Conservation (phyloP, 2,797 vertebrate species). For the Denticeps clupeoides region DNA sequence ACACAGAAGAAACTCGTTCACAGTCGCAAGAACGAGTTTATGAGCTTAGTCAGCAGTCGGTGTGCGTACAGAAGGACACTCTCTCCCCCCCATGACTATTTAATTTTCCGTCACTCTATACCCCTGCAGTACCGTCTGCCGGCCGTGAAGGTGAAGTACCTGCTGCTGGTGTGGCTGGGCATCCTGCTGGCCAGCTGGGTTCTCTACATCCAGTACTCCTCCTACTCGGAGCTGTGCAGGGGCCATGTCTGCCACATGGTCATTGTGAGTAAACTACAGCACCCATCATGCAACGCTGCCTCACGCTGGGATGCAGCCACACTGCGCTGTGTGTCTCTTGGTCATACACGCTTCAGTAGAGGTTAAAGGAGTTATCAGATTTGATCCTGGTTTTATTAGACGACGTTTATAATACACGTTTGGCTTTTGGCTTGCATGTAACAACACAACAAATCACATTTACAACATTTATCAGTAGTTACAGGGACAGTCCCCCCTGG, state of each 20-base stretch:
- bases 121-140: slow-evolving; percentile 72
- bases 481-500: too few species aligned
- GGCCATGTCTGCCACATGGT: slow-evolving; percentile 82
- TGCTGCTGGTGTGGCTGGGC: slow-evolving; percentile 84
- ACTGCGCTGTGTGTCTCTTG: too few species aligned
- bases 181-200: slow-evolving; percentile 88
- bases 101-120: neutral
- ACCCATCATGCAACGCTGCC: neutral
- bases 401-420: too few species aligned
- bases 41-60: neutral
- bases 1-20: too few species aligned
- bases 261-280: slow-evolving; percentile 69
- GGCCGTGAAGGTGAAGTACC: slow-evolving; percentile 84
- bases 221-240: slow-evolving; percentile 84
- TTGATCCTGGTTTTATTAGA: too few species aligned
- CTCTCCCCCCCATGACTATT: neutral
- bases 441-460: too few species aligned
- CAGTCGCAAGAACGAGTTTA: too few species aligned
- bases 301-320: too few species aligned
- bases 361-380: too few species aligned
- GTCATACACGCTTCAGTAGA: too few species aligned
- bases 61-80: neutral
- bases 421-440: too few species aligned
- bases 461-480: too few species aligned
- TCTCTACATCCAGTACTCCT: slow-evolving; percentile 85